A percentile compares a stretch with the other conserved stretches of the same genome.
Conservation (phyloP, 2,797 vertebrate species). For the Dendrocincla fuliginosa region DNA sequence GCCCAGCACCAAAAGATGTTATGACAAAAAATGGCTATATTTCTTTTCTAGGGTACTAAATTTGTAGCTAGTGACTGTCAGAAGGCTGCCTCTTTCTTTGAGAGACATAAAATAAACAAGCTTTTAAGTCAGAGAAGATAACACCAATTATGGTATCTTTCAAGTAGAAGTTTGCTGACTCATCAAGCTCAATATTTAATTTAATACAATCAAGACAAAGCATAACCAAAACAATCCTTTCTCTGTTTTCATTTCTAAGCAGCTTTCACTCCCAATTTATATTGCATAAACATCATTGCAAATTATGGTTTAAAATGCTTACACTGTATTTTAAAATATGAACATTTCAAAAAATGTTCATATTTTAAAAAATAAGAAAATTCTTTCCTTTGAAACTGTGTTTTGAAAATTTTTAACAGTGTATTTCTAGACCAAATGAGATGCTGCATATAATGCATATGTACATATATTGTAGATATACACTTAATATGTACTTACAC, state of each 20-base stretch:
- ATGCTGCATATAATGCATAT: neutral
- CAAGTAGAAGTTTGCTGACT: neutral
- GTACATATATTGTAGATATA: neutral
- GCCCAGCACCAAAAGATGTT: neutral
- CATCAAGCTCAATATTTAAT: neutral
- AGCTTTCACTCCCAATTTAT: neutral
- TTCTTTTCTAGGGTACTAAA: neutral
- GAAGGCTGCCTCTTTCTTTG: neutral
- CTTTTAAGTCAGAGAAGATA: neutral
- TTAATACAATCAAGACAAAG: neutral
- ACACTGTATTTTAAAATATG: neutral
- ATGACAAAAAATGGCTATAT: fast-evolving
- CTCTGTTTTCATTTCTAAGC: neutral
- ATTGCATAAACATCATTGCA: neutral
- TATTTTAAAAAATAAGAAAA: neutral
- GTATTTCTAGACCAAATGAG: neutral
- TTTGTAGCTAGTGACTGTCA: neutral
- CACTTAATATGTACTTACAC: neutral
- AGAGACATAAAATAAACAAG: neutral
- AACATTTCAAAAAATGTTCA: neutral
- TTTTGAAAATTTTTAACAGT: neutral
- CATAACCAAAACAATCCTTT: neutral
- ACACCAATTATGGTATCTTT: neutral
- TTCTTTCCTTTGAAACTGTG: neutral
- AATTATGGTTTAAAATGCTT: neutral